Percentiles rank a stretch among this genome's conserved stretches.
phyloP scores from a whole-genome alignment of 1,140 invertebrate species.

The Bombus confusus region DNA sequence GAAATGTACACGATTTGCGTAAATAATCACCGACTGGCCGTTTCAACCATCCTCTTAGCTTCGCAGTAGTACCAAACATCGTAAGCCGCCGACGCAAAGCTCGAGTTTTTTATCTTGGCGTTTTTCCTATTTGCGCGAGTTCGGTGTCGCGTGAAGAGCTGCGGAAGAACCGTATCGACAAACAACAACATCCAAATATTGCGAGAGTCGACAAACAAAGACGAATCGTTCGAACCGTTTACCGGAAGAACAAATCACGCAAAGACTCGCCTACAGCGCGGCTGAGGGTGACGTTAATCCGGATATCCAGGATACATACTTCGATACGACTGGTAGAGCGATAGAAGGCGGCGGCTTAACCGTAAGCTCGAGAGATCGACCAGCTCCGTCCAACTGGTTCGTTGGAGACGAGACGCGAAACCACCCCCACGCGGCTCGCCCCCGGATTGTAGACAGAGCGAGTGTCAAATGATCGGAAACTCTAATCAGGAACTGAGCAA shows the following conservation, averaged over 20 bases:
- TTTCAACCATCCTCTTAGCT: too few relatives aligned
- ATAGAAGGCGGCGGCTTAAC: constrained; percentile 34
- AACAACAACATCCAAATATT: constrained; percentile 24
- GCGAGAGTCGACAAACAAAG: neutral
- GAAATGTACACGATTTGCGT: neutral
- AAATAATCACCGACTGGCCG: too few relatives aligned
- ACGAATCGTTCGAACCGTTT: constrained; percentile 15
- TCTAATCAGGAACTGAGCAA: constrained; percentile 66
- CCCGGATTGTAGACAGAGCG: constrained; percentile 54
- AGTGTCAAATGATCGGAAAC: constrained; percentile 71
- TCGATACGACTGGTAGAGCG: constrained; percentile 14
- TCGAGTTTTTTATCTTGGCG: neutral
- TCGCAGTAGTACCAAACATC: neutral
- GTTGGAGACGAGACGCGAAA: constrained; percentile 18
- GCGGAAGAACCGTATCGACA: neutral
- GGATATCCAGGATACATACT: constrained; percentile 36
- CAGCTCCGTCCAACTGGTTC: constrained; percentile 3
- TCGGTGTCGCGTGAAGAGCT: neutral
- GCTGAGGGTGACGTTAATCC: constrained; percentile 45
- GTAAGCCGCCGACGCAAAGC: neutral
- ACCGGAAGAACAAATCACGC: constrained; percentile 36
- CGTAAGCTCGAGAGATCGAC: constrained; percentile 53
- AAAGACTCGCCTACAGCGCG: constrained; percentile 14
- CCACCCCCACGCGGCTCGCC: neutral
- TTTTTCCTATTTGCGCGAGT: neutral